Conservation (phyloP, 2,113 vertebrate species). For the Eira barbara region DNA sequence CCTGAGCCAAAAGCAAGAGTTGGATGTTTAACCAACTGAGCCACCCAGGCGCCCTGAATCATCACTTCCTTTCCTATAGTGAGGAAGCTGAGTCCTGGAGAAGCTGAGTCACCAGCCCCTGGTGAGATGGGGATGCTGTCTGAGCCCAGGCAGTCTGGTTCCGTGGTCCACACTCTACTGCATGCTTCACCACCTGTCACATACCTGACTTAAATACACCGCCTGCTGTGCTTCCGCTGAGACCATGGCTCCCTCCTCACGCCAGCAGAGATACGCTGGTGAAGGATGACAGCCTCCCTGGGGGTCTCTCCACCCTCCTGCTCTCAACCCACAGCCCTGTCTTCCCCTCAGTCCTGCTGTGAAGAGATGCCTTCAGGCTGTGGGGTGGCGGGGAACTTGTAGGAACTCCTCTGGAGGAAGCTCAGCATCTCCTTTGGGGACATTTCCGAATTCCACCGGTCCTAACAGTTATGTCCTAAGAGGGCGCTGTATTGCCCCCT, state of each 20-base stretch:
- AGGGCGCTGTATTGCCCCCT: rapidly evolving
- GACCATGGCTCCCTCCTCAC: rapidly evolving
- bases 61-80: neutral
- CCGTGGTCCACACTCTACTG: neutral
- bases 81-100: neutral
- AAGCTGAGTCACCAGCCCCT: too few relatives aligned
- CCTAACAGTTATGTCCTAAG: neutral
- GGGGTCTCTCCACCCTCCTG: neutral
- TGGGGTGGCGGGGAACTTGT: rapidly evolving
- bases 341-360: too few relatives aligned
- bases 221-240: rapidly evolving
- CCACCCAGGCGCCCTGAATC: neutral
- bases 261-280: rapidly evolving
- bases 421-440: rapidly evolving
- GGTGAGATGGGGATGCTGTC: too few relatives aligned
- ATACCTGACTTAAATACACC: neutral
- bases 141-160: rapidly evolving
- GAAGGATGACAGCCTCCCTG: rapidly evolving
- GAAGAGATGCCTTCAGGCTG: neutral
- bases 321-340: rapidly evolving
- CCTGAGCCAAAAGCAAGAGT: neutral
- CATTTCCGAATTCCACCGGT: rapidly evolving
- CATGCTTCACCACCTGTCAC: rapidly evolving
- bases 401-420: neutral
- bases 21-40: neutral